These are phyloP conservation scores for Drosophila bocqueti DNA, from an alignment of 1,140 invertebrate genomes.

Conservation along the genomic window DNA sequence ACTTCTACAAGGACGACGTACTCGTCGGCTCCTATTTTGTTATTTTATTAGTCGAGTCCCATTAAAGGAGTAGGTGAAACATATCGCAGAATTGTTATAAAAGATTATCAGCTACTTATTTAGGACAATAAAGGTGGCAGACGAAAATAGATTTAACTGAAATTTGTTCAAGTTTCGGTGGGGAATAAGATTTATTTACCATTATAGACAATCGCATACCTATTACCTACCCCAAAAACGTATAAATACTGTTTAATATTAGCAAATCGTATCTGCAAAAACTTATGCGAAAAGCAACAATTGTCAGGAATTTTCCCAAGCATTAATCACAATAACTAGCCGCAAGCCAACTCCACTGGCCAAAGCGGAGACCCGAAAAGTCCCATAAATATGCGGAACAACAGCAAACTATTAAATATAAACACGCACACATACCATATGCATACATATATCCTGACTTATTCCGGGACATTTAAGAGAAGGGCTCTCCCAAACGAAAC, in stretches of 20 bases:
- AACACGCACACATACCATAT: slow-evolving; percentile 49
- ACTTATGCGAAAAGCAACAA: slow-evolving; percentile 59
- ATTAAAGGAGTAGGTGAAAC: no score
- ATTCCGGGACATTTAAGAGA: slow-evolving; percentile 54
- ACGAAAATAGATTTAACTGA: no score
- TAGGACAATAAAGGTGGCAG: no score
- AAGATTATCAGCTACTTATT: no score
- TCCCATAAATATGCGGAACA: slow-evolving; percentile 66
- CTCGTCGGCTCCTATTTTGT: no score
- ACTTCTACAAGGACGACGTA: no score
- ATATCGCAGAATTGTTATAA: no score
- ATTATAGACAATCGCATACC: no score
- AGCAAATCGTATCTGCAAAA: slow-evolving; percentile 5
- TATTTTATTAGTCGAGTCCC: no score
- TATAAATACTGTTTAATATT: slow-evolving; percentile 2
- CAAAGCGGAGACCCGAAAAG: slow-evolving; percentile 17
- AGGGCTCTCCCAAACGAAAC: slow-evolving; percentile 27
- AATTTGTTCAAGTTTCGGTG: no score
- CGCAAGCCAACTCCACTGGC: slow-evolving; percentile 8
- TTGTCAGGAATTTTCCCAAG: slow-evolving; percentile 51
- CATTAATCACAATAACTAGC: slow-evolving; percentile 70
- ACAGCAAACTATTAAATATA: slow-evolving; percentile 78
- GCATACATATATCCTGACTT: slow-evolving; percentile 51
- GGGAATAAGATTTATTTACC: no score
- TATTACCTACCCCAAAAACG: background rate